Conservation (phyloP, 2,113 vertebrate species). For the Macquaria australasica region DNA sequence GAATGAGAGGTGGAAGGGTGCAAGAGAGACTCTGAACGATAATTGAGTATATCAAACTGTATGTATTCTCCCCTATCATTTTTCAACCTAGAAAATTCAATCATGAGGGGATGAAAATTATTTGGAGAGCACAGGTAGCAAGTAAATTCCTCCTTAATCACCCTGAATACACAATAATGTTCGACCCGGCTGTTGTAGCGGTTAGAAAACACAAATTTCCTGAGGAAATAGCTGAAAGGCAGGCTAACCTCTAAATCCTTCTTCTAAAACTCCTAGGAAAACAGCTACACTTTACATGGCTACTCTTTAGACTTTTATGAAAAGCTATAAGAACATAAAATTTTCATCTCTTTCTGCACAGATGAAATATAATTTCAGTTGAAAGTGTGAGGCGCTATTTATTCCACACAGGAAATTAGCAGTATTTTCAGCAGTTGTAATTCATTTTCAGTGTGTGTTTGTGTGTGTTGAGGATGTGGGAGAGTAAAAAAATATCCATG, state of each 20-base stretch:
- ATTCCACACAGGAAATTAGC: constrained; percentile 42
- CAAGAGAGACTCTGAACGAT: constrained; percentile 48
- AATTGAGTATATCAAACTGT: constrained; percentile 61
- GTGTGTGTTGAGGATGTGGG: constrained; percentile 24
- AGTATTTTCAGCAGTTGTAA: constrained; percentile 20
- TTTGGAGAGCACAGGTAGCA: constrained; percentile 64
- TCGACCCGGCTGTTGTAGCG: constrained; percentile 36
- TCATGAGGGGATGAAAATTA: constrained; percentile 62
- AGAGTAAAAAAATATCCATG: constrained; percentile 30
- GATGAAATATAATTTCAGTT: constrained; percentile 41
- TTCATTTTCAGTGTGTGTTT: constrained; percentile 29
- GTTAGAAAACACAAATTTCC: constrained; percentile 59
- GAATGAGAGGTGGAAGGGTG: constrained; percentile 52
- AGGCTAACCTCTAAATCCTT: constrained; percentile 54
- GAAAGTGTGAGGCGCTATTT: constrained; percentile 35
- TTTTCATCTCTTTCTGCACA: constrained; percentile 27
- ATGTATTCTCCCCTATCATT: constrained; percentile 56
- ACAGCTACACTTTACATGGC: constrained; percentile 37
- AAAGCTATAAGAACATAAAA: constrained; percentile 33
- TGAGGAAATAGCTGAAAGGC: constrained; percentile 55
- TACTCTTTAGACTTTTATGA: constrained; percentile 47
- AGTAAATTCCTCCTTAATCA: constrained; percentile 65
- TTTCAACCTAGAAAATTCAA: constrained; percentile 58
- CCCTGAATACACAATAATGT: constrained; percentile 56
- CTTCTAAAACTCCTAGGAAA: constrained; percentile 25